Evolutionary conservation across 2,113 vertebrate genomes (phyloP), one percentile per base, ranked within the genome.

Genomic region (Nettapus auritus): DNA sequence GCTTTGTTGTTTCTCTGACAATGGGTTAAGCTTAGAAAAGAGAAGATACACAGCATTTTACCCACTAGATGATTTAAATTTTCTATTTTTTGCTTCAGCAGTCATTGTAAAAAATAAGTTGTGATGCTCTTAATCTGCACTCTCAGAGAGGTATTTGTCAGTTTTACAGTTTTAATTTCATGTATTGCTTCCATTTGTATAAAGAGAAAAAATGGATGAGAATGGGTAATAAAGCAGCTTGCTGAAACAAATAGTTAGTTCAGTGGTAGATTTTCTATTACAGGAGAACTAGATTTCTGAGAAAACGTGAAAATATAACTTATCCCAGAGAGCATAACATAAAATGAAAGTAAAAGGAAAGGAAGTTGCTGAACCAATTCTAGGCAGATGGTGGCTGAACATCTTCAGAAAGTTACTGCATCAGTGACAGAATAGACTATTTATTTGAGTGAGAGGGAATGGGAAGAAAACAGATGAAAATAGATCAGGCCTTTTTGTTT

Each of bases 191-290:
- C 40, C 46, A 36, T 88, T 76, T 92, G 71, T 83, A 42, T 68
- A 71, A 90, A 90, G 76, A 83, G 84, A 93, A 80, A 28, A 92
- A 84, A 83, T 74, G 31, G 31, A 13, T 77, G 31, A 82, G 80
- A 82, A 71, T 42, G 36, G 71, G 60, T 64, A 83, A 60, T 73
- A 92, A 76, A 95, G 40, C 38, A 89, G 34, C 50, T 62, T 33
- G 22, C 68, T 77, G 33, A 92, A 92, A 81, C 48, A 86, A 89
- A n/a, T 20, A 60, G 46, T 53, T 79, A 40, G 11, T 80, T 90
- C 82, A 46, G 36, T 73, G 48, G 60, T 64, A 90, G 53, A 20
- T 71, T 86, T 88, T 73, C 83, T 90, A 5, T 76, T 73, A 69
- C 53, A 66, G 57, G 34, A 89, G 77, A 86, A 53, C 38, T 57